Conservation (phyloP, 2,797 vertebrate species). For the Numenius phaeopus region DNA sequence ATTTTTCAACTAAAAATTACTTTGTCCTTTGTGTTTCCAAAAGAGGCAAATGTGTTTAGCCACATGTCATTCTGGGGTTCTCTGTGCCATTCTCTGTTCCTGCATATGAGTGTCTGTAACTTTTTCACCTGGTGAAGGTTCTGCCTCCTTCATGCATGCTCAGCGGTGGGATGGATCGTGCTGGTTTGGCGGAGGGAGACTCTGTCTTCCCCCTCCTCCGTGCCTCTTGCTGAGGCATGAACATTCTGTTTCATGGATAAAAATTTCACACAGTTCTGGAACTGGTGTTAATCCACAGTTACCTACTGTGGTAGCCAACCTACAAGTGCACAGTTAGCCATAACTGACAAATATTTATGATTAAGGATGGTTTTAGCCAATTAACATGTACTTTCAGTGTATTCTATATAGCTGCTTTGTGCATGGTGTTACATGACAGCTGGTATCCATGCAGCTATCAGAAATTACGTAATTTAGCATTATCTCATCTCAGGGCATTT, state of each 20-base stretch:
- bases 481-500: not conserved
- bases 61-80: not conserved
- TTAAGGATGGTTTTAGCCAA: not conserved
- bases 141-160: fast-evolving
- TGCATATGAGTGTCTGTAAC: not conserved
- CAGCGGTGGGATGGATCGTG: fast-evolving
- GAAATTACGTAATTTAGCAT: not conserved
- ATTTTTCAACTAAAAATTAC: not conserved
- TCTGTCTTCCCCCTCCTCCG: fast-evolving
- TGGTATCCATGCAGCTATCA: not conserved
- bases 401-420: not conserved
- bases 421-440: fast-evolving
- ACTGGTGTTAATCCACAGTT: not conserved
- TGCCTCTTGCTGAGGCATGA: not conserved
- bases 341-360: not conserved
- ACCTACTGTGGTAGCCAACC: not conserved
- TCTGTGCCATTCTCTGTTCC: not conserved
- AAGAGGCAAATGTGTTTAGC: not conserved
- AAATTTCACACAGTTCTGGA: not conserved
- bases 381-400: not conserved
- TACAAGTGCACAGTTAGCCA: not conserved
- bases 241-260: not conserved
- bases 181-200: not conserved
- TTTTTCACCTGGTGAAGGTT: not conserved
- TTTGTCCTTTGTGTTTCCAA: not conserved